Percentiles rank a stretch among this genome's conserved stretches.
phyloP scores from a whole-genome alignment of 2,888 invertebrate species.

The Laothoe populi region DNA sequence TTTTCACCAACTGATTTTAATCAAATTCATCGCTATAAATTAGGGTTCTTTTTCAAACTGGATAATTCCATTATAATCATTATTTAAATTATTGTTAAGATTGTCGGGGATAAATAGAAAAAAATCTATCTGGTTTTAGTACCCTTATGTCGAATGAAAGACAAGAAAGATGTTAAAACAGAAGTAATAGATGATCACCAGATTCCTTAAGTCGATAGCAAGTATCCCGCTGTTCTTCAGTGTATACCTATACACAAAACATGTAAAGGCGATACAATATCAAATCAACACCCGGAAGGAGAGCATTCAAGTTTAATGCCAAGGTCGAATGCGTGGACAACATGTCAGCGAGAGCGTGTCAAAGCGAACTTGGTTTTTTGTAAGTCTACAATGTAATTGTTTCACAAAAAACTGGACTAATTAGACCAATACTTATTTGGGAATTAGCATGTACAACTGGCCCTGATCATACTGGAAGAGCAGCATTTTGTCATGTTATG shows the following conservation, averaged over 20 bases:
- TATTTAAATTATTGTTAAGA: no score
- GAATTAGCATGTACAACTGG: neutral
- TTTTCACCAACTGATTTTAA: no score
- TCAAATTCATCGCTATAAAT: no score
- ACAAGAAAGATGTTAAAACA: no score
- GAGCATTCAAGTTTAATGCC: conserved; percentile 25
- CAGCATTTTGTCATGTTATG: neutral
- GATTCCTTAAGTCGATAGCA: no score
- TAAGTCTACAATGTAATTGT: neutral
- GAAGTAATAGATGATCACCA: no score
- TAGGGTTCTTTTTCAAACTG: no score
- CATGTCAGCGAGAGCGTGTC: neutral
- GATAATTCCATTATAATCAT: no score
- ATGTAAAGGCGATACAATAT: neutral
- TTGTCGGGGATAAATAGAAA: no score
- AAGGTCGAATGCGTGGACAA: conserved; percentile 13
- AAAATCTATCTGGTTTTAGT: no score
- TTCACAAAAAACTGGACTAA: conserved; percentile 21
- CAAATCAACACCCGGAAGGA: conserved; percentile 23
- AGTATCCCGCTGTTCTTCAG: no score
- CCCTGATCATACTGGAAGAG: neutral
- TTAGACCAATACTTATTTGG: conserved; percentile 2
- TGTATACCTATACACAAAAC: neutral
- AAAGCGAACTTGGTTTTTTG: conserved; percentile 3
- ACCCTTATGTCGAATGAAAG: no score